Conservation (phyloP, 2,113 vertebrate genomes). For the Apus apus region DNA sequence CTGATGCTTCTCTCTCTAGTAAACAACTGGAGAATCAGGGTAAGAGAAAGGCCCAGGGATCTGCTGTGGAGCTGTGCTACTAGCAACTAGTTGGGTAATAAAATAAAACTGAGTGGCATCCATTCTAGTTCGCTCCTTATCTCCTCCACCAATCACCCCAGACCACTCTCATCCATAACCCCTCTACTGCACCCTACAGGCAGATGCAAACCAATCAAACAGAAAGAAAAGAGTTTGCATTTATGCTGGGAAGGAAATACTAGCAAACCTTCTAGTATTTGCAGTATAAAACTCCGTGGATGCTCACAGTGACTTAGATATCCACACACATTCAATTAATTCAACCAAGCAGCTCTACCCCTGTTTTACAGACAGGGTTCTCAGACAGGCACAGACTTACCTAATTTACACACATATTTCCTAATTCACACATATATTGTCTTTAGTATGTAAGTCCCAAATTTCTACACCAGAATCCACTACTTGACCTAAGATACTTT, state of each 20-base stretch:
- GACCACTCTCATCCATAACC: background rate
- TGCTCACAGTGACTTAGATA: background rate
- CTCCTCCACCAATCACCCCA: background rate
- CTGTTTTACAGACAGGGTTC: background rate
- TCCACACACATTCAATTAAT: background rate
- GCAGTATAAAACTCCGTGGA: background rate
- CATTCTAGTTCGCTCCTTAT: background rate
- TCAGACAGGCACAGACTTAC: background rate
- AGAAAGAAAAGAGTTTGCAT: background rate
- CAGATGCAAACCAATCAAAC: background rate
- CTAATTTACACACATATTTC: background rate
- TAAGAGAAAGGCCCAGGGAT: background rate
- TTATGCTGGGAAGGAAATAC: background rate
- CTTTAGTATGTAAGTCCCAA: background rate
- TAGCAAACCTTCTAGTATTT: background rate
- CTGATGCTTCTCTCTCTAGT: no score
- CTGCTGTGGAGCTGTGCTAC: background rate
- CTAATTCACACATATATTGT: background rate
- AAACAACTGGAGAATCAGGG: background rate
- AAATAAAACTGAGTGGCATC: background rate
- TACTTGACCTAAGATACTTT: background rate
- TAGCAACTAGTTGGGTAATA: background rate
- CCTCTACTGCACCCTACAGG: fast-evolving
- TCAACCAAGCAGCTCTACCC: background rate
- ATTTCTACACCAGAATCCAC: background rate